phyloP scores from a whole-genome alignment of 2,888 invertebrate genomes.

The Balanococcus diminutus region DNA sequence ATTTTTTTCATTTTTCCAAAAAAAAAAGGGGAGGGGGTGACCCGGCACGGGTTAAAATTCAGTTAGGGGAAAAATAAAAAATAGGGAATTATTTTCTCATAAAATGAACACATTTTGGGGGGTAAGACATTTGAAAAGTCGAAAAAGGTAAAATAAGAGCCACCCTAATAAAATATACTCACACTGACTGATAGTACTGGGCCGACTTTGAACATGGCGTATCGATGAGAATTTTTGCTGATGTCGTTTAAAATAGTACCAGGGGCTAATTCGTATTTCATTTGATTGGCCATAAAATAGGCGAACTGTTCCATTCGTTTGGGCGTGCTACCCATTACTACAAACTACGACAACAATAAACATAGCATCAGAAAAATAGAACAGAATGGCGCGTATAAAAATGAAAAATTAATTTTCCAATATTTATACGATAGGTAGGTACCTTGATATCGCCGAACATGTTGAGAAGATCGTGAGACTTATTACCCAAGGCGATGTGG shows the following conservation, averaged over 20 bases:
- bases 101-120: too few relatives aligned
- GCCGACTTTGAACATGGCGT: slow-evolving; percentile 95
- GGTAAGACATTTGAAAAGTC: too few relatives aligned
- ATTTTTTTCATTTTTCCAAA: too few relatives aligned
- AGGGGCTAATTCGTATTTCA: slow-evolving; percentile 84
- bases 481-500: slow-evolving; percentile 84
- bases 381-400: too few relatives aligned
- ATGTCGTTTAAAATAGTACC: slow-evolving; percentile 88
- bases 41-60: too few relatives aligned
- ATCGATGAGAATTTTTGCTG: slow-evolving; percentile 88
- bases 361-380: background rate
- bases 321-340: slow-evolving; percentile 95
- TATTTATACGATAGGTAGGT: too few relatives aligned
- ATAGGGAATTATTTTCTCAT: background rate
- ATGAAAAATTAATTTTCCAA: too few relatives aligned
- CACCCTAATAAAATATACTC: too few relatives aligned
- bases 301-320: slow-evolving; percentile 94
- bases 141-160: too few relatives aligned
- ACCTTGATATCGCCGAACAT: slow-evolving; percentile 98
- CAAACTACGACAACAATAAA: slow-evolving; percentile 71
- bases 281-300: slow-evolving; percentile 85
- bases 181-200: slow-evolving; percentile 84
- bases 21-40: too few relatives aligned
- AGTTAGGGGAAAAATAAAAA: too few relatives aligned
- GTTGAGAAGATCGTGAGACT: slow-evolving; percentile 85